Evolutionary conservation across 2,797 vertebrate genomes (phyloP).

Genomic region (Rhinichthys osculus): DNA sequence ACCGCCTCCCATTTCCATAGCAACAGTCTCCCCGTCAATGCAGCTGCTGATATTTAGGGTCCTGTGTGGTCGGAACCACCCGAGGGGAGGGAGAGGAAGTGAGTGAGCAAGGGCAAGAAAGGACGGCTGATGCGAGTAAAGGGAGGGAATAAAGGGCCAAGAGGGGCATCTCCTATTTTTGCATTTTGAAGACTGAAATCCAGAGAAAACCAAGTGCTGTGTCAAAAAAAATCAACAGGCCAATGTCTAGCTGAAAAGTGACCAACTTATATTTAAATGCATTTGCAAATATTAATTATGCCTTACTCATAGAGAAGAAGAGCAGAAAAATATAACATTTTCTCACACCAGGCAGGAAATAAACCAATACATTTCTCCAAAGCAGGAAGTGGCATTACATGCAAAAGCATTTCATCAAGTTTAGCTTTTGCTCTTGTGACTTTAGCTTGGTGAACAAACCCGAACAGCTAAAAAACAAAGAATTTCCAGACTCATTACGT

Average conservation of each 20-base stretch:
- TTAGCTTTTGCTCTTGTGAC: not conserved
- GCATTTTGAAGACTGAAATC: not conserved
- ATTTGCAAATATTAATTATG: not conserved
- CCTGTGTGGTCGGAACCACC: conserved; percentile 57
- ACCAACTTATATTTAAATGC: not conserved
- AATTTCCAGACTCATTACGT: not conserved
- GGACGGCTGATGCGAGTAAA: conserved; percentile 31
- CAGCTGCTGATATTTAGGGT: conserved; percentile 72
- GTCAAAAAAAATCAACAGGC: not conserved
- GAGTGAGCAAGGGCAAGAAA: conserved; percentile 45
- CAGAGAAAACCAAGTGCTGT: not conserved
- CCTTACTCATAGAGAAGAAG: not conserved
- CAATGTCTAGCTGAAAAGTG: not conserved
- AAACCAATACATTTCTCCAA: not conserved
- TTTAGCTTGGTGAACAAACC: not conserved
- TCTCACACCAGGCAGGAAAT: not conserved
- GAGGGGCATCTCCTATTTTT: not conserved
- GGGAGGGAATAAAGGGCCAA: conserved; percentile 1
- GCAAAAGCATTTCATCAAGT: not conserved
- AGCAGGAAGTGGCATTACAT: not conserved
- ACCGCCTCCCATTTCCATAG: conserved; percentile 81
- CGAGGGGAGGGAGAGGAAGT: conserved; percentile 55
- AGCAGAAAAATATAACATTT: not conserved
- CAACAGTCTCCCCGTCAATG: conserved; percentile 71
- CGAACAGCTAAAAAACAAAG: not conserved